Base-by-base conservation (phyloP, 92 coral and sea anemone genomes). In the Hydrozoanthus gracilis region DNA sequence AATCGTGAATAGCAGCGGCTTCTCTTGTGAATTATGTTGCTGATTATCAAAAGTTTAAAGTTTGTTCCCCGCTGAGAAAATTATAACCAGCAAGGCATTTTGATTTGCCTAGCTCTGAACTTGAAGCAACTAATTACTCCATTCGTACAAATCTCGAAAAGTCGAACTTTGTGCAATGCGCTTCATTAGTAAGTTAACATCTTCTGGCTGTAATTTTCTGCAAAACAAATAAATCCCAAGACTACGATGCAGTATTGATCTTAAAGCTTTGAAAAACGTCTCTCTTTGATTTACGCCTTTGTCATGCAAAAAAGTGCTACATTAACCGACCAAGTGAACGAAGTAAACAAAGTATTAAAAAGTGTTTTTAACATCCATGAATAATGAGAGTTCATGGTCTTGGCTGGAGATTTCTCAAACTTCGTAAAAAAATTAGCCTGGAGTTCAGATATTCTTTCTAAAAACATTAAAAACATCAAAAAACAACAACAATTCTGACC, bases 231-330 rank as follows among this genome's bases (percentile, higher is more conserved):
- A 80, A 61, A 47, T 47, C 55, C 47, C 73, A 80, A 47, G 61
- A 46, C 55, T 50, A 44, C 9, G 73, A 65, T 48, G 74, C 46
- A 80, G 69, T 80, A 65, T 80, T 80, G 85, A 80, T 17, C 85
- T 47, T 50, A 49, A n/a, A 3, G 66, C 46, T 11, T 20, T 58
- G 60, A 15, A 73, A 46, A 64, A 79, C 12, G 71, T 48, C 61
- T 55, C 56, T 8, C 16, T 15, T 16, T 80, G 85, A 64, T 80
- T 65, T 67, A 47, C 18, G 12, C 47, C 73, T 80, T 80, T 80
- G 85, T 80, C 85, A 80, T 80, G 85, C 85, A 64, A 80, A 80
- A 39, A 16, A 80, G 74, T 35, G 48, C 18, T 8, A 48, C 85
- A 80, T 80, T 80, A 80, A 67, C 85, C 51, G 44, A 48, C 62